Percentiles rank a stretch among this genome's conserved stretches.
Conservation (phyloP, 2,113 vertebrate genomes). For the Labeo catla region DNA sequence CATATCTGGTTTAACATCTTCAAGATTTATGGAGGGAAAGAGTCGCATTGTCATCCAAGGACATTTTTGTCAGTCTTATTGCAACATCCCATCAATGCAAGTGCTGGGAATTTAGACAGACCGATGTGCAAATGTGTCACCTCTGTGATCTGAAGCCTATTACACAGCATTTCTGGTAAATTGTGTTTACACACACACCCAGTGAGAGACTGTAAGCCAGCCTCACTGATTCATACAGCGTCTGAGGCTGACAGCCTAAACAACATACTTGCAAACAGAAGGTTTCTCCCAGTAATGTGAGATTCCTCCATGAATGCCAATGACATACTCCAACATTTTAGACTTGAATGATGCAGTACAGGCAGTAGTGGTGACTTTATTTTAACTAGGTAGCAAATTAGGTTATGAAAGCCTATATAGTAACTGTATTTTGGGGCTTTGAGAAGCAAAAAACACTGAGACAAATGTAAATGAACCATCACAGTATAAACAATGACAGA, state of each 20-base stretch:
- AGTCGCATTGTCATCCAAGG: conserved; percentile 33
- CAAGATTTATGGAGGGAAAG: not conserved
- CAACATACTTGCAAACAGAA: conserved; percentile 49
- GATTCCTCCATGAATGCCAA: not conserved
- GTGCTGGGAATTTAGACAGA: conserved; percentile 29
- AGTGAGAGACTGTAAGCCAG: conserved; percentile 9
- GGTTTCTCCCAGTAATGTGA: conserved; percentile 24
- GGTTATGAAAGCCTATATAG: not conserved
- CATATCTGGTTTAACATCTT: conserved; percentile 14
- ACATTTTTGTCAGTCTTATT: conserved; percentile 32
- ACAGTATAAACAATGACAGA: conserved; percentile 12
- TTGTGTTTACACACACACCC: conserved; percentile 28
- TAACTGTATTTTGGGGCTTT: not conserved
- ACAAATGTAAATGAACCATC: not conserved
- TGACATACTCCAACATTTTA: not conserved
- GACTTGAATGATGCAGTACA: not conserved
- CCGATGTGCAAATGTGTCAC: conserved; percentile 2
- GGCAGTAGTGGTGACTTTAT: not conserved
- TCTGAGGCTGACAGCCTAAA: conserved; percentile 50
- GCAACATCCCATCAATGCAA: conserved; percentile 12
- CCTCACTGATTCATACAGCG: conserved; percentile 47
- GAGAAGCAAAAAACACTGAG: not conserved
- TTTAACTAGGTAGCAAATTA: not conserved
- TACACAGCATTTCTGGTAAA: conserved; percentile 33
- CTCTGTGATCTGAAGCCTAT: conserved; percentile 10